Percentiles rank a stretch among this genome's conserved stretches.
Evolutionary conservation across 1,140 invertebrate species (phyloP).

Genomic region (Homarus americanus): DNA sequence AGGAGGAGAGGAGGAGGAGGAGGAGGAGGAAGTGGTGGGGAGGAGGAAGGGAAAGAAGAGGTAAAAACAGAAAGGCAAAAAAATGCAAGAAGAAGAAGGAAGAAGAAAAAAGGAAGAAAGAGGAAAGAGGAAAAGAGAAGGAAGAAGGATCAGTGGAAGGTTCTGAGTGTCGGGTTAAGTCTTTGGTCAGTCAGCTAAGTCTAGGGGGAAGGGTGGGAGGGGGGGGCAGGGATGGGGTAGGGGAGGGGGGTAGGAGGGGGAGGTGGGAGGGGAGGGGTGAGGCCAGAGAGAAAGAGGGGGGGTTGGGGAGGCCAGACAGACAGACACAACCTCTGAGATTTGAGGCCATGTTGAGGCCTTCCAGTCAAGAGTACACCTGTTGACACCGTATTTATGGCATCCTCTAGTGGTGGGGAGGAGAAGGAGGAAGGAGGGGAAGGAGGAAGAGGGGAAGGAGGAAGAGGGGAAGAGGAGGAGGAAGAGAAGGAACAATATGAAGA

Average conservation of each 20-base stretch:
- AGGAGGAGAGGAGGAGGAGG: background rate
- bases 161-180: background rate
- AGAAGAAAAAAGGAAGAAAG: background rate
- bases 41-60: background rate
- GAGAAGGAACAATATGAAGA: too few species aligned
- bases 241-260: background rate
- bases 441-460: background rate
- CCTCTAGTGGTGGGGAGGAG: too few species aligned
- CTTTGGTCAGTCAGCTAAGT: background rate
- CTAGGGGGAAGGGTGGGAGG: background rate
- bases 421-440: too few species aligned
- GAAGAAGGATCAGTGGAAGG: background rate
- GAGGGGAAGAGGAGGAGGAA: background rate
- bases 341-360: too few species aligned
- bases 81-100: background rate
- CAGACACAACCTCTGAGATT: too few species aligned
- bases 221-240: background rate
- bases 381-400: too few species aligned
- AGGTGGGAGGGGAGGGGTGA: background rate
- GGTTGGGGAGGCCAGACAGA: background rate
- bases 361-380: too few species aligned
- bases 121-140: background rate
- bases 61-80: background rate
- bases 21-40: background rate
- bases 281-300: background rate